Base-by-base conservation (phyloP, 1,140 invertebrate genomes). In the Plodia interpunctella region DNA sequence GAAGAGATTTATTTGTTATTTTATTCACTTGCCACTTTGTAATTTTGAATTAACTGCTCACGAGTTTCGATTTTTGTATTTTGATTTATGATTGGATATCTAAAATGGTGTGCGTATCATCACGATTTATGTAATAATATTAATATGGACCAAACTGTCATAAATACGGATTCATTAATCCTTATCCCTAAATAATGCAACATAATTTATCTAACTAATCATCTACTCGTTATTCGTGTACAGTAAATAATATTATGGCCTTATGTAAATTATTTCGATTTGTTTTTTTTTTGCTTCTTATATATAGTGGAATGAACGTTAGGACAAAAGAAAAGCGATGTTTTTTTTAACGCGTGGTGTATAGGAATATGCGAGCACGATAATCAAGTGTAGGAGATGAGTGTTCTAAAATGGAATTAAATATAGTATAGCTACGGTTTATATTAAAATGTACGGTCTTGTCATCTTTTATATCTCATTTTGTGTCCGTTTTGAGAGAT, bases 71-170 rank as follows among this genome's bases (percentile, higher is more conserved):
- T 53, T 1, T 25, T 51, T 11, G 3, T 25, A 53, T 15, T 25
- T 15, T 25, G 20, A 2, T 64, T 76, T 81, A 73, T 25, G 6
- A 76, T 78, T 83, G 82, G 61, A 76, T 76, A 55, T 70, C 77
- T 80, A 77, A 80, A 76, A 60, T 60, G 63, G 68, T 67, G 76
- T 74, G 75, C 69, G 62, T 49, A 70, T 70, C 66, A 64, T 69
- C 72, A 76, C 70, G 80, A 83, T 76, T 79, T 73, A 86, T 74
- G 76, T 86, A 83, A 84, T 87, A 87, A 87, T 82, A 83, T 78
- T 87, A 81, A 77, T 87, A 88, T 88, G 84, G 86, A 88, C 86
- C 86, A 88, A 88, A 87, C 78, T 83, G 83, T 87, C 81, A 74
- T 87, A 82, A 83, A 78, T 86, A 84, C 70, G 77, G 80, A 87